These are phyloP conservation scores for Mixornis gularis DNA, from an alignment of 2,113 vertebrate genomes.

Conservation along the genomic window DNA sequence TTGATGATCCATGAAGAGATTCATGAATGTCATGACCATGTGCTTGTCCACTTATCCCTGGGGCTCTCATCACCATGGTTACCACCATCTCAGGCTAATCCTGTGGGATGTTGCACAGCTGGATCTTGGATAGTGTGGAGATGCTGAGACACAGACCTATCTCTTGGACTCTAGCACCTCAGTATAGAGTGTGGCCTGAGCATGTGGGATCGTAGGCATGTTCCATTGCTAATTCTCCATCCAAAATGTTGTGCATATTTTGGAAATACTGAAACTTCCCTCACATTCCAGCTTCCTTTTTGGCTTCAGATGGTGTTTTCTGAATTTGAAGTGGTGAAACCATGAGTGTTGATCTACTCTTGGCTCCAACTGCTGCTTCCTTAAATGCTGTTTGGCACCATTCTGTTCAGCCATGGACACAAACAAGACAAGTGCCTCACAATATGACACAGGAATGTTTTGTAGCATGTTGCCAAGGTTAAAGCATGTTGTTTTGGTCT, in stretches of 20 bases:
- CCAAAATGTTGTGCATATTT: background rate
- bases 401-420: background rate
- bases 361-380: background rate
- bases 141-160: background rate
- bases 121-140: background rate
- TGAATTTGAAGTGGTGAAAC: background rate
- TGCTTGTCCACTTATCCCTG: background rate
- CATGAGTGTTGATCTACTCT: background rate
- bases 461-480: background rate
- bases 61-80: background rate
- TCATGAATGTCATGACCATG: background rate
- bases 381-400: background rate
- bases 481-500: conserved; percentile 12
- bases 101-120: background rate
- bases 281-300: background rate
- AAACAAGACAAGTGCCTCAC: background rate
- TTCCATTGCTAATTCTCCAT: background rate
- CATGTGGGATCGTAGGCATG: too few species aligned
- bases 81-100: background rate
- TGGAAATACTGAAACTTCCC: background rate
- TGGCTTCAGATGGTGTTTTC: background rate
- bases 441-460: background rate
- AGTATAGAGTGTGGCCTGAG: background rate
- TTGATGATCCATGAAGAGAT: background rate
- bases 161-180: background rate